These are phyloP conservation scores for Urocyon cinereoargenteus DNA, from an alignment of 2,797 vertebrate genomes.

Conservation along the genomic window DNA sequence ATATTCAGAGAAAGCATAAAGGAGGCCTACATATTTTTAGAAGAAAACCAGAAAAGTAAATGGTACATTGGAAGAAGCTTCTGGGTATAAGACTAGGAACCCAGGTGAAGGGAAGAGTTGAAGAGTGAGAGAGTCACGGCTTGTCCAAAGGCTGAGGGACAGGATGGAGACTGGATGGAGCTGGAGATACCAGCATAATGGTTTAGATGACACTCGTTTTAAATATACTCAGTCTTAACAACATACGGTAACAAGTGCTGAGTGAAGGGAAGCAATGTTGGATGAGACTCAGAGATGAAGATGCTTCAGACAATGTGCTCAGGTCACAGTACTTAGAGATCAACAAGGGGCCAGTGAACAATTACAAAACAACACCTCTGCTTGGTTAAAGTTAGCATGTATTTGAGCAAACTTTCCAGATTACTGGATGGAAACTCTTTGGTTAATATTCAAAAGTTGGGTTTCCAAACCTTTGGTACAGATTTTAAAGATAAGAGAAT, in stretches of 20 bases:
- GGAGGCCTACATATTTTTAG: background rate
- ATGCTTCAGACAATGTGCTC: background rate
- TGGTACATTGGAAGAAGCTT: background rate
- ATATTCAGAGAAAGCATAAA: background rate
- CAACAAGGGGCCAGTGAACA: background rate
- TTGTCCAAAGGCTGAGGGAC: background rate
- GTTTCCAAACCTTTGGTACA: conserved; percentile 63
- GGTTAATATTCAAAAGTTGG: conserved; percentile 56
- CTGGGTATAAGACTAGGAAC: background rate
- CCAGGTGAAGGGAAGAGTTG: background rate
- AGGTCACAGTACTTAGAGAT: background rate
- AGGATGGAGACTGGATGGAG: background rate
- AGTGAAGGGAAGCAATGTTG: conserved; percentile 68
- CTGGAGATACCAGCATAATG: background rate
- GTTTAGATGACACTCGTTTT: background rate
- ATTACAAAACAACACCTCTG: background rate
- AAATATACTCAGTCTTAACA: background rate
- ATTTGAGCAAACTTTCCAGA: conserved; percentile 51
- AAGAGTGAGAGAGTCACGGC: background rate
- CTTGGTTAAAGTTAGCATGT: conserved; percentile 39
- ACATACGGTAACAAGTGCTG: conserved; percentile 31
- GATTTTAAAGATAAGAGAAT: conserved; percentile 77
- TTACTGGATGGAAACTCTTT: conserved; percentile 57
- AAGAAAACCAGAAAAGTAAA: conserved; percentile 20
- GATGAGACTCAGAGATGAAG: conserved; percentile 54